Base-by-base conservation (phyloP, 2,888 invertebrate genomes). In the Elmis aenea region DNA sequence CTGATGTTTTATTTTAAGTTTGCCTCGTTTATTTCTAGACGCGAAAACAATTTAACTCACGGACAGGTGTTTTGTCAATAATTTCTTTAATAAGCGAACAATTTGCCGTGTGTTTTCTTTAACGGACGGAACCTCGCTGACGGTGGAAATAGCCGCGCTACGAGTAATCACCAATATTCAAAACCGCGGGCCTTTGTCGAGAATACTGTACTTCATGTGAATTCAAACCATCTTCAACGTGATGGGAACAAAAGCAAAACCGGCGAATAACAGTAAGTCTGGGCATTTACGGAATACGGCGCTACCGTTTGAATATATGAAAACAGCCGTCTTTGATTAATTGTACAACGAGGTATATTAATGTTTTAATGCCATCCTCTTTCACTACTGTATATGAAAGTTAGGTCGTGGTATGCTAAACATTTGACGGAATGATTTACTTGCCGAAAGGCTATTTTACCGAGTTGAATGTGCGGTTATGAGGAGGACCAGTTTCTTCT, bases 351-450 rank as follows among this genome's bases (percentile, higher is more conserved):
- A 42, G 37, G 33, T 38, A 44, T 49, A 49, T 49, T 45, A 49
- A 49, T 49, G 49, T 36, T 43, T 34, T 35, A 44, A 36, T 45
- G 49, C 35, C 49, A 45, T 46, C 36, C 43, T 42, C 46, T 48
- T 42, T 48, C 44, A 46, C 45, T 47, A 44, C 44, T 40, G 50
- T 45, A 45, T 43, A 45, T 45, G 43, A 48, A 46, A 42, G 43
- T 42, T 42, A 36, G 33, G 37, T 39, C 28, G 23, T 41, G 42
- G 45, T 44, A 50, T 48, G 50, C 40, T 29, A 48, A 48, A 42
- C 38, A 49, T 46, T 45, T 38, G 42, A 41, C 28, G 40, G 33
- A 29, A 28, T 42, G 44, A 47, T 47, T 47, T 47, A 47, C 39
- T 35, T 27, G 28, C 36, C 28, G 30, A 38, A 33, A 23, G 18